phyloP scores from a whole-genome alignment of 1,140 invertebrate species.

The Neodiprion fabricii region DNA sequence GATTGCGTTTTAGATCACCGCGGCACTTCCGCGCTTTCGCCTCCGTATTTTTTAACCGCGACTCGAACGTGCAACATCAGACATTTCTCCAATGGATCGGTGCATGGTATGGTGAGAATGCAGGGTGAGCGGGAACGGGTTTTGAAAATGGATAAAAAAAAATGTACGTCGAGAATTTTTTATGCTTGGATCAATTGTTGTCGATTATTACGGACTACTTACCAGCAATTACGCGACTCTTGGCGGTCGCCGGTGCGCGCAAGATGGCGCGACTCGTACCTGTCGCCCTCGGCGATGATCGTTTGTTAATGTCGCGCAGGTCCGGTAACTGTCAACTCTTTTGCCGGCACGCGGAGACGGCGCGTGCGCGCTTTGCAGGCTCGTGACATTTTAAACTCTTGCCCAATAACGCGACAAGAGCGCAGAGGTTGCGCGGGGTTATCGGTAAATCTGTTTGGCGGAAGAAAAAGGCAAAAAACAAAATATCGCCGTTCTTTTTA shows the following conservation, averaged over 20 bases:
- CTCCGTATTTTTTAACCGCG: not conserved
- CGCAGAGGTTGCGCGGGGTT: too few relatives aligned
- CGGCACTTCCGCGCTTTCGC: not conserved
- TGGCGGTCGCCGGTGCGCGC: too few relatives aligned
- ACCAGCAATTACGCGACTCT: too few relatives aligned
- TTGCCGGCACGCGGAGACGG: not conserved
- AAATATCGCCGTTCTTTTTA: not conserved
- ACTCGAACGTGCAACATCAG: not conserved
- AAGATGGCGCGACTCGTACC: not conserved
- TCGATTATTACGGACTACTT: too few relatives aligned
- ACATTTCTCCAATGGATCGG: not conserved
- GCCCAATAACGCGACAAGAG: too few relatives aligned
- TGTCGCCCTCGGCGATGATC: not conserved
- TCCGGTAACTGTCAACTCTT: constrained; percentile 4
- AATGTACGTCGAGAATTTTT: too few relatives aligned
- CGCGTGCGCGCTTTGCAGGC: not conserved
- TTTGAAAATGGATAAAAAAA: too few relatives aligned
- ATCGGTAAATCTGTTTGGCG: too few relatives aligned
- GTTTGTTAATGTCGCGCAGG: constrained; percentile 6
- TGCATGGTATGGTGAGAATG: too few relatives aligned
- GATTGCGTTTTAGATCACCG: not conserved
- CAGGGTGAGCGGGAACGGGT: too few relatives aligned
- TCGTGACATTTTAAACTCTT: not conserved
- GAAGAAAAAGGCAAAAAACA: too few relatives aligned
- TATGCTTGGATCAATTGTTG: too few relatives aligned